Base-by-base conservation (phyloP, 2,113 vertebrate genomes). In the Rhinopomastus cyanomelas region DNA sequence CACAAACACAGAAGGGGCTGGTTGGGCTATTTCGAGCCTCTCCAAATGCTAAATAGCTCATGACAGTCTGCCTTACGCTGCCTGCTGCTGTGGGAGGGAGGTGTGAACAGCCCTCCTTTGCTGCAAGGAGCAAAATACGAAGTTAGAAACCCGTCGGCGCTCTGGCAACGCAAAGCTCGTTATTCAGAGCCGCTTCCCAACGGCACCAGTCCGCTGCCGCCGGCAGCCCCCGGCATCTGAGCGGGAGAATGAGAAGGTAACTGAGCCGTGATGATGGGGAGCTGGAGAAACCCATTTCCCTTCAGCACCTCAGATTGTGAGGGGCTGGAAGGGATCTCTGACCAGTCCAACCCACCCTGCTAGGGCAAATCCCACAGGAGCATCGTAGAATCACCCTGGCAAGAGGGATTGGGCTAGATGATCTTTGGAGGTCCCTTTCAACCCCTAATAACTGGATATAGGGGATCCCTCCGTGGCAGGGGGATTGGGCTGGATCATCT, bases 91-190 rank as follows among this genome's bases (percentile, higher is more conserved):
- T 92, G 89, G 94, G 94, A 94, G 92, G 91, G 81, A 94, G 90
- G 94, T 92, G 95, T 90, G 93, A 90, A 95, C 92, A n/a, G 91
- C 36, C 81, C 93, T 53, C 84, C 84, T 93, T 79, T 69, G 60
- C 95, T 82, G 85, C 93, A 91, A 93, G 95, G 94, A 62, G 89
- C 85, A 89, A 94, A 93, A 91, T 81, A 85, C 8, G 88, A 92
- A 96, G 82, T 93, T 95, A 93, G 94, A 92, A 96, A 96, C 91
- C 88, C 83, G 92, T 93, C 60, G 88, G 93, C 82, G 46, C 87
- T 89, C 93, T 25, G 36, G 91, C 64, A 75, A 66, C 77, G 81
- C 73, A 67, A n/a, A 23, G 87, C 44, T 85, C 87, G 77, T 89
- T 81, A 77, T 89, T 88, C 82, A 36, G 71, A 93, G 80, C 65